Conservation (phyloP, 2,797 vertebrate genomes). For the Centropyge bicolor region DNA sequence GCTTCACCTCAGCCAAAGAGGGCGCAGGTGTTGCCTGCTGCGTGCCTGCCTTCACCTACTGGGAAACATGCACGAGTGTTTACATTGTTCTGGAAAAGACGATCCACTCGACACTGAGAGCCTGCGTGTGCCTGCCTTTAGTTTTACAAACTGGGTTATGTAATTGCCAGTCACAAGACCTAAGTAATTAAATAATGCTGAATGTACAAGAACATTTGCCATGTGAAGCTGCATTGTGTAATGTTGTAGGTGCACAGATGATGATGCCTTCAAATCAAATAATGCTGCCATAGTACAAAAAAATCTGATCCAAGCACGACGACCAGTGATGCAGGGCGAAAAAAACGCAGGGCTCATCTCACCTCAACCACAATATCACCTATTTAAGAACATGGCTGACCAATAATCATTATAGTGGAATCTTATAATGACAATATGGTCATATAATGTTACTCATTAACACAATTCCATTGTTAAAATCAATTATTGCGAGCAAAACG, state of each 20-base stretch:
- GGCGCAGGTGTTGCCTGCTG: slow-evolving; percentile 67
- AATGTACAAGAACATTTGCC: slow-evolving; percentile 11
- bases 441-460: background rate
- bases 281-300: background rate
- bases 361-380: background rate
- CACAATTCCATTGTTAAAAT: background rate
- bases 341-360: background rate
- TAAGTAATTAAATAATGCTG: slow-evolving; percentile 16
- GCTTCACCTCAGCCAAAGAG: slow-evolving; percentile 59
- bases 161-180: slow-evolving; percentile 19
- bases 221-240: slow-evolving; percentile 17
- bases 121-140: slow-evolving; percentile 11
- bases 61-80: slow-evolving; percentile 47
- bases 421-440: background rate
- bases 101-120: background rate
- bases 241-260: background rate
- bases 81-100: slow-evolving; percentile 49
- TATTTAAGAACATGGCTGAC: background rate
- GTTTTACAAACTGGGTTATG: slow-evolving; percentile 41
- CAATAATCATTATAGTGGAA: too few species aligned
- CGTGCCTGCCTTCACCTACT: slow-evolving; percentile 41
- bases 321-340: background rate
- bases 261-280: background rate
- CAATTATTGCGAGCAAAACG: background rate
- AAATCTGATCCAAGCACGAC: background rate